phyloP scores from a whole-genome alignment of 2,888 invertebrate genomes.

The Aporophyla nigra region DNA sequence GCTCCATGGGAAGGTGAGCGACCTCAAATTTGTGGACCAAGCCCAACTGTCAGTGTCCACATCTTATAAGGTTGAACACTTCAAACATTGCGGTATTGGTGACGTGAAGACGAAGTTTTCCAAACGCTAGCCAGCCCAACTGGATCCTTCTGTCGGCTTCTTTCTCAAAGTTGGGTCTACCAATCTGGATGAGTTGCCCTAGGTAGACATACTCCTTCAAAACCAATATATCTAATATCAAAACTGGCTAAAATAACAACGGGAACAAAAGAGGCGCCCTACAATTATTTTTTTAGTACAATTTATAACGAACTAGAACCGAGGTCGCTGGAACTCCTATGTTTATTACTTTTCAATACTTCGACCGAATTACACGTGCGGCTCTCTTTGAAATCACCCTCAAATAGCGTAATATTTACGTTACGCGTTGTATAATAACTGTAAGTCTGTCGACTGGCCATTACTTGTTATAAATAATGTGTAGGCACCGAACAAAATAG shows the following conservation, averaged over 20 bases:
- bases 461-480: slow-evolving; percentile 81
- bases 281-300: slow-evolving; percentile 62
- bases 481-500: slow-evolving; percentile 79
- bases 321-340: slow-evolving; percentile 77
- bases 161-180: too few relatives aligned
- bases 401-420: slow-evolving; percentile 83
- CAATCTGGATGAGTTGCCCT: too few relatives aligned
- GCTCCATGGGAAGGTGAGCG: too few relatives aligned
- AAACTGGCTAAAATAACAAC: neutral
- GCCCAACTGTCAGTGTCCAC: too few relatives aligned
- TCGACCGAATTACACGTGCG: slow-evolving; percentile 79
- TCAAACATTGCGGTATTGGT: too few relatives aligned
- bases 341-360: slow-evolving; percentile 84
- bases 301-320: slow-evolving; percentile 68
- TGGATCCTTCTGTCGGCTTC: too few relatives aligned
- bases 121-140: too few relatives aligned
- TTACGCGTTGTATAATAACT: slow-evolving; percentile 83
- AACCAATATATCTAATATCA: neutral
- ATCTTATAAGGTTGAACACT: too few relatives aligned
- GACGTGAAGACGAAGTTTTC: too few relatives aligned
- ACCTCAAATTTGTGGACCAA: too few relatives aligned
- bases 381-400: slow-evolving; percentile 84
- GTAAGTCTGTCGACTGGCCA: slow-evolving; percentile 84
- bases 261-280: slow-evolving; percentile 56
- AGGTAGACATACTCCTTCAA: too few relatives aligned